These are phyloP conservation scores for Rhinatrema bivittatum DNA, from an alignment of 2,797 vertebrate species.

Conservation along the genomic window DNA sequence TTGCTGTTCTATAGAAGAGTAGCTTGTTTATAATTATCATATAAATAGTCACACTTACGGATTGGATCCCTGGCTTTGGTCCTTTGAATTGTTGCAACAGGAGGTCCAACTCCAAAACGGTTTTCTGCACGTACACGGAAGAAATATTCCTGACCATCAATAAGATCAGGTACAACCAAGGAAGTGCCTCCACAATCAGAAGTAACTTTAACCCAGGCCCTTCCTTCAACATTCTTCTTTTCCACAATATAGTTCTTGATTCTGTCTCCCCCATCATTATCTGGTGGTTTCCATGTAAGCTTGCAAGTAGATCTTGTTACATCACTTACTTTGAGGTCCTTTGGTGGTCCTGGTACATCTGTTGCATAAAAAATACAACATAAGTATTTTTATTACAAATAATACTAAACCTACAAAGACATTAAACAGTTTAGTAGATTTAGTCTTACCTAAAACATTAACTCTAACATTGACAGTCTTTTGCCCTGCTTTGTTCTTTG, in stretches of 20 bases:
- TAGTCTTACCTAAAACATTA: constrained; percentile 81
- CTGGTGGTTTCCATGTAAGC: constrained; percentile 91
- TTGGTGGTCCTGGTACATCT: constrained; percentile 89
- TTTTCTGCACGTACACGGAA: constrained; percentile 94
- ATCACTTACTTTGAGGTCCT: constrained; percentile 88
- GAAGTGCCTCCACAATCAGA: constrained; percentile 79
- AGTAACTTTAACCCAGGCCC: constrained; percentile 96
- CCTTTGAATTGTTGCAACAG: constrained; percentile 62
- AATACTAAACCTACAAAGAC: constrained; percentile 2
- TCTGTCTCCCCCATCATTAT: constrained; percentile 86
- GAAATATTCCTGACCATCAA: constrained; percentile 82
- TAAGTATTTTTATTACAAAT: constrained; percentile 1
- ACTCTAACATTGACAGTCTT: constrained; percentile 86
- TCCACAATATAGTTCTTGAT: constrained; percentile 94
- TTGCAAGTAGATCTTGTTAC: constrained; percentile 86
- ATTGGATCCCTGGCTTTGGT: constrained; percentile 87
- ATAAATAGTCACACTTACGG: constrained; percentile 70
- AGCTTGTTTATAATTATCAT: no score
- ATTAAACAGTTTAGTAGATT: not conserved
- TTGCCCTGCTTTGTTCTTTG: constrained; percentile 95
- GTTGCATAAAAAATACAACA: constrained; percentile 24
- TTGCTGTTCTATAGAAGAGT: no score
- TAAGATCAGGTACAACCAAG: constrained; percentile 81
- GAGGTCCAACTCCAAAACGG: constrained; percentile 79
- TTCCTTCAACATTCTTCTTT: constrained; percentile 83